These are phyloP conservation scores for Candidula unifasciata DNA, from an alignment of 2,888 invertebrate genomes.

Conservation along the genomic window DNA sequence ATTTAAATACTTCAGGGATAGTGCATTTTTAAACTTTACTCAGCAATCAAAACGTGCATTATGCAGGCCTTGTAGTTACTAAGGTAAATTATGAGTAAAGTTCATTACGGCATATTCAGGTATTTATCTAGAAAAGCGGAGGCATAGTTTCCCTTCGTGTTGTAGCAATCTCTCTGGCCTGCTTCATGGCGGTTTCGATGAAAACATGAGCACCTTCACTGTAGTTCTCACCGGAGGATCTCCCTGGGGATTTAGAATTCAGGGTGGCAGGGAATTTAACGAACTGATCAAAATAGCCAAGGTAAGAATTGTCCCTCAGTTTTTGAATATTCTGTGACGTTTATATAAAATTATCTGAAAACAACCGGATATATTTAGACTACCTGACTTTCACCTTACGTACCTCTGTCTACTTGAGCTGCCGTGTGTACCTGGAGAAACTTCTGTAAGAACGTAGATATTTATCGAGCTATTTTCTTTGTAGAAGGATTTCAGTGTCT, in stretches of 20 bases:
- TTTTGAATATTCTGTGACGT: neutral
- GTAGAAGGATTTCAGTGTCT: too few species aligned
- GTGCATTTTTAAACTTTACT: too few species aligned
- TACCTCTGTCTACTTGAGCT: slow-evolving; percentile 36
- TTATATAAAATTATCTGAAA: neutral
- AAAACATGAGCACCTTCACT: slow-evolving; percentile 71
- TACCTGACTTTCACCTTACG: slow-evolving; percentile 32
- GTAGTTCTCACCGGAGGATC: slow-evolving; percentile 88
- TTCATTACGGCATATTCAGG: neutral
- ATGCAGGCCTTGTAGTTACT: too few species aligned
- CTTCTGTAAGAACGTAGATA: neutral
- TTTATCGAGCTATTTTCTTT: too few species aligned
- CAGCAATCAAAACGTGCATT: too few species aligned
- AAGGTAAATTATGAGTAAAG: too few species aligned
- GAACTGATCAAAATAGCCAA: slow-evolving; percentile 85
- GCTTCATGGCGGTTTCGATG: slow-evolving; percentile 65
- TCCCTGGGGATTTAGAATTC: slow-evolving; percentile 93
- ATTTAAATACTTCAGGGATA: too few species aligned
- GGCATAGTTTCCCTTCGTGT: slow-evolving; percentile 7
- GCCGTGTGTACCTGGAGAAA: slow-evolving; percentile 7
- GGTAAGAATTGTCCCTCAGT: slow-evolving; percentile 59
- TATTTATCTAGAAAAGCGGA: slow-evolving; percentile 42
- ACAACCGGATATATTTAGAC: neutral
- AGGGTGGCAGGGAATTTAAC: slow-evolving; percentile 88
- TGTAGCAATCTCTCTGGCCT: neutral